Percentiles rank a stretch among this genome's conserved stretches.
Conservation (phyloP, 2,113 vertebrate species). For the Octodon degus region DNA sequence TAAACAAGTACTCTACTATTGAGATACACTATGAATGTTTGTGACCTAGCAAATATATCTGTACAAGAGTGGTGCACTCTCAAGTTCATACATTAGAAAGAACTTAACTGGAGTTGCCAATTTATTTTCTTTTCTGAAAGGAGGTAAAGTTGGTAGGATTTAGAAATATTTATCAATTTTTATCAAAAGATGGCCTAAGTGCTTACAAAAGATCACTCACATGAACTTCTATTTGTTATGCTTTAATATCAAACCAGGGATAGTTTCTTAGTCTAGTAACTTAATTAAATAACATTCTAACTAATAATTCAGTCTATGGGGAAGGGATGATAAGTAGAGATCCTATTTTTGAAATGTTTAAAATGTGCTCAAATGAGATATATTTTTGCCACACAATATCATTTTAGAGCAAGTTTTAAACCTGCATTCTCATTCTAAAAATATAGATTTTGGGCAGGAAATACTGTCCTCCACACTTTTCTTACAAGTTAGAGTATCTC, state of each 20-base stretch:
- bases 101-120: not conserved
- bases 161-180: not conserved
- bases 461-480: not conserved
- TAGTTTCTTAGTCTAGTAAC: not conserved
- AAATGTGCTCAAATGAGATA: not conserved
- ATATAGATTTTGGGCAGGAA: not conserved
- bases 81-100: not conserved
- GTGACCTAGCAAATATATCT: too few relatives aligned
- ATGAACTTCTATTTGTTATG: slow-evolving; percentile 26
- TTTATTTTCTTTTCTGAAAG: not conserved
- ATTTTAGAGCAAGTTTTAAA: not conserved
- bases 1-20: not conserved
- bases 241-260: not conserved
- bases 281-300: not conserved
- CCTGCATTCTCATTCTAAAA: not conserved
- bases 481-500: not conserved
- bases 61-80: not conserved
- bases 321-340: not conserved
- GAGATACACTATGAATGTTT: not conserved
- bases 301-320: not conserved
- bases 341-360: not conserved
- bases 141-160: not conserved
- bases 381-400: not conserved
- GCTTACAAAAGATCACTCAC: not conserved
- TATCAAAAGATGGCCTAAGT: not conserved